A percentile compares a stretch with the other conserved stretches of the same genome.
phyloP scores from a whole-genome alignment of 1,140 invertebrate species.

The Scaptodrosophila lebanonensis region DNA sequence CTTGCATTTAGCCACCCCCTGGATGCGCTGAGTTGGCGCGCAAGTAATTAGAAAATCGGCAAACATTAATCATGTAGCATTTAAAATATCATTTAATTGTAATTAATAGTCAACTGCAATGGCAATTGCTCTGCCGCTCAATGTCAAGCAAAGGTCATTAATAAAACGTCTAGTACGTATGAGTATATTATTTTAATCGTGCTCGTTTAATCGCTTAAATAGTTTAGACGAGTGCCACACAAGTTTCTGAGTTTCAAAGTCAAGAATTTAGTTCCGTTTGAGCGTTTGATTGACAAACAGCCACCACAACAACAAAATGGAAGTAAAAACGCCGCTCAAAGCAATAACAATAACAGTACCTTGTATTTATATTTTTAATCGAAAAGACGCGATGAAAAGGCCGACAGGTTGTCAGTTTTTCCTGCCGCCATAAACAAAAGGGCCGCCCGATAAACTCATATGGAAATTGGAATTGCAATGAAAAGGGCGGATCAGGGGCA shows the following conservation, averaged over 20 bases:
- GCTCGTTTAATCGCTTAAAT: background rate
- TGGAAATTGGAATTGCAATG: constrained; percentile 46
- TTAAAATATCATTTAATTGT: constrained; percentile 59
- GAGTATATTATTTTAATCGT: background rate
- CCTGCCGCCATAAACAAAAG: constrained; percentile 8
- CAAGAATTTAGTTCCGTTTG: constrained; percentile 45
- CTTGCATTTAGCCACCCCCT: background rate
- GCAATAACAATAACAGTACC: constrained; percentile 16
- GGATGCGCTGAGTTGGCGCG: background rate
- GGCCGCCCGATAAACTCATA: constrained; percentile 44
- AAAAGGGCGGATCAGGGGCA: background rate
- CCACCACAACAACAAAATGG: too few species aligned
- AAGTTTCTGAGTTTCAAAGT: constrained; percentile 20
- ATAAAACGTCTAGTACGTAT: constrained; percentile 11
- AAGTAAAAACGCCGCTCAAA: background rate
- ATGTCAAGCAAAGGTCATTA: constrained; percentile 64
- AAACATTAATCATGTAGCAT: constrained; percentile 54
- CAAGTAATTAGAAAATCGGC: constrained; percentile 56
- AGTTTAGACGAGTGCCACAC: background rate
- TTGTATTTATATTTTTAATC: constrained; percentile 27
- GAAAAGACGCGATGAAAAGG: too few species aligned
- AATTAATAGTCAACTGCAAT: constrained; percentile 54
- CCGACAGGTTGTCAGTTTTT: too few species aligned
- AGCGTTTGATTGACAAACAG: too few species aligned
- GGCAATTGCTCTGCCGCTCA: constrained; percentile 35